Conservation (phyloP, 2,888 invertebrate genomes). For the Tetragnatha montana region DNA sequence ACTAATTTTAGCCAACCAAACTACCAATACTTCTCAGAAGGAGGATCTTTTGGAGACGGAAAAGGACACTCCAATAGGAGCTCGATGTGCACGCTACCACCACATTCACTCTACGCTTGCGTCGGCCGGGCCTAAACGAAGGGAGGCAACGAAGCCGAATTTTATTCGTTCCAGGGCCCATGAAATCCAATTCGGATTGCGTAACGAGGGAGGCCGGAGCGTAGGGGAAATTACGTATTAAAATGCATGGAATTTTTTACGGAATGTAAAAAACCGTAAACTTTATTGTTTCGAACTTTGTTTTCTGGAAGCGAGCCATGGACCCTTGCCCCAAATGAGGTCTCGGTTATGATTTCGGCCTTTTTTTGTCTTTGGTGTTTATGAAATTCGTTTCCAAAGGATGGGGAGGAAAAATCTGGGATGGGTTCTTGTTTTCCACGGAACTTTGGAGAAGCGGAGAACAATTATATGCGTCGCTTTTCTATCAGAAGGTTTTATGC, state of each 20-base stretch:
- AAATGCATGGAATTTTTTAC: constrained; percentile 69
- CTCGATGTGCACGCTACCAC: no score
- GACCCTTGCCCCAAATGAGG: constrained; percentile 3
- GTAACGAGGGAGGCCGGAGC: constrained; percentile 31
- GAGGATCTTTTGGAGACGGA: no score
- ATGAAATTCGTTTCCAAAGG: constrained; percentile 14
- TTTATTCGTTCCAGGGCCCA: constrained; percentile 30
- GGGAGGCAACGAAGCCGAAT: constrained; percentile 9
- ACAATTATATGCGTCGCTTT: background rate
- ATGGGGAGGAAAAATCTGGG: background rate
- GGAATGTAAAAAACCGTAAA: constrained; percentile 36
- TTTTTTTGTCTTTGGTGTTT: constrained; percentile 15
- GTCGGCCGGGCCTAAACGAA: background rate
- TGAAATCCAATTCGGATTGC: constrained; percentile 50
- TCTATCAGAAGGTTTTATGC: no score
- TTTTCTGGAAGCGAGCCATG: constrained; percentile 50
- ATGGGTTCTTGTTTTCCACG: background rate
- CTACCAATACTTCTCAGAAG: no score
- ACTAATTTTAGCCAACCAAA: no score
- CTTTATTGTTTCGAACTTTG: constrained; percentile 48
- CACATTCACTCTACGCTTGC: no score
- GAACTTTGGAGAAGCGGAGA: no score
- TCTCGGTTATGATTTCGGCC: constrained; percentile 33
- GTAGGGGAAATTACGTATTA: constrained; percentile 57
- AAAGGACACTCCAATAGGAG: no score